Conservation (phyloP, 2,113 vertebrate species). For the Paradisaea rubra region DNA sequence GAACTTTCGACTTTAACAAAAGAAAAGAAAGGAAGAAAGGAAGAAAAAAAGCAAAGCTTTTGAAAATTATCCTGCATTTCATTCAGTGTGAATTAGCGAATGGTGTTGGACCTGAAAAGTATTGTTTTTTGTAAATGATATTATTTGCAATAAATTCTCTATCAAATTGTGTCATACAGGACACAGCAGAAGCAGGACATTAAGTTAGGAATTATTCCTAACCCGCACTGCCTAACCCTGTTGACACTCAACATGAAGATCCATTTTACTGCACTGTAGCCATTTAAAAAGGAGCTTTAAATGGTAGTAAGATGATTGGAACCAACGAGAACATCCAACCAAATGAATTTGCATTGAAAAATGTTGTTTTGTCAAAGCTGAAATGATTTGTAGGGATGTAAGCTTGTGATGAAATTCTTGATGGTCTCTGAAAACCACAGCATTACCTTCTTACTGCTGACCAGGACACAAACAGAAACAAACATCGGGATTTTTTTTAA, state of each 20-base stretch:
- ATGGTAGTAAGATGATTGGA: neutral
- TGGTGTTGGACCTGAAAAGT: neutral
- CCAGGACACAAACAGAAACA: neutral
- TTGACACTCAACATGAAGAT: neutral
- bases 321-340: neutral
- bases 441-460: neutral
- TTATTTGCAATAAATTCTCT: neutral
- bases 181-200: neutral
- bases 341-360: neutral
- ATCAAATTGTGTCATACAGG: neutral
- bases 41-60: neutral
- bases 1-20: neutral
- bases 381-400: neutral
- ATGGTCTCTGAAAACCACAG: neutral
- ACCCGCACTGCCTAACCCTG: neutral
- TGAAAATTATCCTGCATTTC: neutral
- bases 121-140: neutral
- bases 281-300: neutral
- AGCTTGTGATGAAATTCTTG: neutral
- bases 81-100: neutral
- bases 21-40: too few relatives aligned
- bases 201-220: neutral
- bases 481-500: neutral
- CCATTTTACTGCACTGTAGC: neutral
- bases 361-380: neutral